phyloP scores from a whole-genome alignment of 2,888 invertebrate genomes.

The Oscheius sp. region DNA sequence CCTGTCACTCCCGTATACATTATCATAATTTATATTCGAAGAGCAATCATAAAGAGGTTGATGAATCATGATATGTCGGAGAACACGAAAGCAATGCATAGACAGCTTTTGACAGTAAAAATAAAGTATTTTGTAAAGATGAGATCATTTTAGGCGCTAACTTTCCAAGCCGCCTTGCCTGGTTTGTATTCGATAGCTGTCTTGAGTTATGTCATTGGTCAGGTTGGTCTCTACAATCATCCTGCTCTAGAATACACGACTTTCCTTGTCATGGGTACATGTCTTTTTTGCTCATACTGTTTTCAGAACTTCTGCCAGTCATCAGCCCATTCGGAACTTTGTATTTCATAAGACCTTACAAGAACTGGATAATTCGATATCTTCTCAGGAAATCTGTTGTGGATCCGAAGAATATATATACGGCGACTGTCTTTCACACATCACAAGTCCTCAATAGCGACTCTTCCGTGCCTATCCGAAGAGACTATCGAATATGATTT shows the following conservation, averaged over 20 bases:
- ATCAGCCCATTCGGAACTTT: constrained; percentile 18
- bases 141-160: constrained; percentile 12
- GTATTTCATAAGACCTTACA: constrained; percentile 19
- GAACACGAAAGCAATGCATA: constrained; percentile 17
- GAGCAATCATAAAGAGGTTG: constrained; percentile 15
- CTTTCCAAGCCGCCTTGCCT: constrained; percentile 31
- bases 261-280: constrained; percentile 13
- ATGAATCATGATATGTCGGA: constrained; percentile 1
- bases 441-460: constrained; percentile 11
- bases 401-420: constrained; percentile 19
- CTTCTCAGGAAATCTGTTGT: constrained; percentile 1
- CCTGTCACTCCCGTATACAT: constrained; percentile 44
- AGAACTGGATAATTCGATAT: constrained; percentile 6
- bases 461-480: not conserved
- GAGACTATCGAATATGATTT: not conserved
- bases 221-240: constrained; percentile 32
- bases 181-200: constrained; percentile 39
- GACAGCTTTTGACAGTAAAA: constrained; percentile 12
- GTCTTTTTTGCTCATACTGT: not conserved
- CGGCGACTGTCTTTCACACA: constrained; percentile 8
- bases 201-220: constrained; percentile 38
- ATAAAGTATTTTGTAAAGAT: not conserved
- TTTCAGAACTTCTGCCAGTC: constrained; percentile 6
- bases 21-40: constrained; percentile 35
- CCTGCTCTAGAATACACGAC: constrained; percentile 16